These are phyloP conservation scores for Amblyjoppa fuscipennis DNA, from an alignment of 2,888 invertebrate genomes.

Conservation along the genomic window DNA sequence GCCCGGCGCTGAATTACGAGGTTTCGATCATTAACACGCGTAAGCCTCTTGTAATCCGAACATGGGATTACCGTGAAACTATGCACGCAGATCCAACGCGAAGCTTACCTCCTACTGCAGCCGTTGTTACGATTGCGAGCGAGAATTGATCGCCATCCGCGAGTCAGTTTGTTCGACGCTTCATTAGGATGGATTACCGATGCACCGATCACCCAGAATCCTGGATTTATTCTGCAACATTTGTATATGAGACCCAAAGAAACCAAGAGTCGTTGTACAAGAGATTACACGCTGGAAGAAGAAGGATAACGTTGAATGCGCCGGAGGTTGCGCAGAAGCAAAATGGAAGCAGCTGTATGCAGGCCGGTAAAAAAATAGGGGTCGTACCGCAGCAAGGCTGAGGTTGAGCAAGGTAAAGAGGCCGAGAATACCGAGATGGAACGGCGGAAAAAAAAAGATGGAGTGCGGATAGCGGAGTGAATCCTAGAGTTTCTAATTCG, in stretches of 20 bases:
- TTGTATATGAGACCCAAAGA: neutral
- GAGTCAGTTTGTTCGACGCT: neutral
- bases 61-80: constrained; percentile 47
- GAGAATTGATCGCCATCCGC: constrained; percentile 33
- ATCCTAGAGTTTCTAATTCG: constrained; percentile 74
- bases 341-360: constrained; percentile 79
- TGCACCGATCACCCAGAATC: neutral
- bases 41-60: constrained; percentile 56
- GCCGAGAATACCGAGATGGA: constrained; percentile 45
- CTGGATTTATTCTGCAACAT: neutral
- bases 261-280: neutral
- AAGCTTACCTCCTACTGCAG: constrained; percentile 50
- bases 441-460: constrained; percentile 52
- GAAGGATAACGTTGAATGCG: constrained; percentile 75
- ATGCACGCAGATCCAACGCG: constrained; percentile 9
- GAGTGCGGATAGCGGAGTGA: constrained; percentile 62
- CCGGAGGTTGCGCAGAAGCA: constrained; percentile 84
- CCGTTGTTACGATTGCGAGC: constrained; percentile 34
- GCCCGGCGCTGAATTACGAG: constrained; percentile 49
- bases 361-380: constrained; percentile 75
- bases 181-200: neutral
- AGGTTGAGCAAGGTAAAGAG: constrained; percentile 65
- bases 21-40: constrained; percentile 50
- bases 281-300: constrained; percentile 55
- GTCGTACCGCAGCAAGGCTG: constrained; percentile 79